Conservation (phyloP, 2,888 invertebrate species). For the Ephialtes manifestator region DNA sequence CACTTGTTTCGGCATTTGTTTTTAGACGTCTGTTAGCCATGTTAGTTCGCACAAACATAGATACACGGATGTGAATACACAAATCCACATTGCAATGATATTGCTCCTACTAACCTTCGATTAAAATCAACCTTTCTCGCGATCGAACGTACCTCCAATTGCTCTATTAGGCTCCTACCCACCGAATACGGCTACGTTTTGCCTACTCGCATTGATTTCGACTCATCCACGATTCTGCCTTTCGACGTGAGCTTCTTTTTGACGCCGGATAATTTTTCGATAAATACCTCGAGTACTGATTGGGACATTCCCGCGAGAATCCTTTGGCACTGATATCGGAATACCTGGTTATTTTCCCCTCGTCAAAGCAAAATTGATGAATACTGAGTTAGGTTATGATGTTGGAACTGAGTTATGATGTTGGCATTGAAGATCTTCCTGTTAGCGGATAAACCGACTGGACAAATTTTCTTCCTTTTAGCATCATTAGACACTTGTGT, state of each 20-base stretch:
- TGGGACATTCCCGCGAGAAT: not conserved
- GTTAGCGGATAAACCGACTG: not conserved
- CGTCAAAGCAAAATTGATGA: not conserved
- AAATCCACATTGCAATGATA: too few species aligned
- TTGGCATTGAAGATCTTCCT: not conserved
- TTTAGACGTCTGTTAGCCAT: too few species aligned
- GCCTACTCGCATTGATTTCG: not conserved
- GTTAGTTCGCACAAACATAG: too few species aligned
- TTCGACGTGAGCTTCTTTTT: not conserved
- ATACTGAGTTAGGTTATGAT: too few species aligned
- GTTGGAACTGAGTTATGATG: too few species aligned
- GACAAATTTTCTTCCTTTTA: not conserved
- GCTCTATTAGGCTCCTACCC: constrained; percentile 33
- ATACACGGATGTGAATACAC: too few species aligned
- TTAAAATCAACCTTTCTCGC: constrained; percentile 76
- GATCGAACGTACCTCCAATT: constrained; percentile 27
- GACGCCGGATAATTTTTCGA: not conserved
- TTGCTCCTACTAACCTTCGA: constrained; percentile 78
- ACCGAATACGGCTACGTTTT: not conserved
- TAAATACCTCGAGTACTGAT: not conserved
- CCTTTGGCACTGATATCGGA: not conserved
- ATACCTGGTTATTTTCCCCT: constrained; percentile 5
- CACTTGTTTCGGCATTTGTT: too few species aligned
- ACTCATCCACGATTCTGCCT: not conserved
- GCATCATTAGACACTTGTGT: too few species aligned